Base-by-base conservation (phyloP, 2,888 invertebrate genomes). In the Trachelus stipa region DNA sequence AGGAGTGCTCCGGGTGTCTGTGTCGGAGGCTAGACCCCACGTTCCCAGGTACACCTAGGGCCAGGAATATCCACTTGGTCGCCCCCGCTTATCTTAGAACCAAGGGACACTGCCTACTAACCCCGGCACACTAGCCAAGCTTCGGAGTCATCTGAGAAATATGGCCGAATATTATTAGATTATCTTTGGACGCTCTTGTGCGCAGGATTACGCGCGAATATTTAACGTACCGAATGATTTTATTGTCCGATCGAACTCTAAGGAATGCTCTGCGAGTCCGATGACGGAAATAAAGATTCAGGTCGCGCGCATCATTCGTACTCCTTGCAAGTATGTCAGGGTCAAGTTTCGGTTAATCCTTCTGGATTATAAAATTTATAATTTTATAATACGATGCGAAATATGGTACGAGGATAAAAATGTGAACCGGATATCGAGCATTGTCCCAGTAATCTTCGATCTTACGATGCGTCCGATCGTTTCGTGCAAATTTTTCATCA, bases 101-200 rank as follows among this genome's bases (percentile, higher is more conserved):
- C 83, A 80, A 82, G 83, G 81, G 82, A 84, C 81, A 80, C 83
- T 83, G 71, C 31, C 80, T 69, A 80, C 81, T 78, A 84, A 85
- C 82, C 83, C 85, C 84, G 84, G 81, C 83, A 83, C 86, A 83
- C 81, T 81, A 82, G 83, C 85, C 83, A 85, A 85, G 79, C 80
- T 81, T 80, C 1, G 69, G 79, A 84, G 81, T 85, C 83, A 85
- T 84, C 79, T 83, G 83, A 87, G 84, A 87, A 85, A 86, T 87
- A 86, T 85, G 83, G 82, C 82, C 82, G 86, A 85, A 86, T 88
- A 88, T 87, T 87, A 88, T 88, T 87, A 88, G 88, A 86, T 87
- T 84, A 86, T 79, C 79, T 84, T 86, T 85, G 79, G 79, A 80
- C 79, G 79, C 76, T 79, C 79, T 81, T 79, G 76, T 78, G 78